phyloP scores from a whole-genome alignment of 2,113 vertebrate species.

The Gorsachius goisagi region DNA sequence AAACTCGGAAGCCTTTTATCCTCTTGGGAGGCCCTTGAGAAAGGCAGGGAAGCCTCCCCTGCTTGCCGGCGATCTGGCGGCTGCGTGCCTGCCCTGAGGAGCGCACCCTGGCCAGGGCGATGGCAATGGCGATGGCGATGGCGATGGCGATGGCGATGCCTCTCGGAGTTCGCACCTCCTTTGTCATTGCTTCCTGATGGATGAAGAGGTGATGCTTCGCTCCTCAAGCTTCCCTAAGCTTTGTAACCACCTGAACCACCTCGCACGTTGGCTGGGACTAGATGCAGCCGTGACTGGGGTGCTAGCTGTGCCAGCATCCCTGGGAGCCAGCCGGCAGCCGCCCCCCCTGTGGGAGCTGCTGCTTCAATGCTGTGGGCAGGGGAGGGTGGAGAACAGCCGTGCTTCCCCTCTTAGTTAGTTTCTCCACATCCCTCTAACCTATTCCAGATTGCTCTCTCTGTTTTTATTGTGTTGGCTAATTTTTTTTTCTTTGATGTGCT shows the following conservation, averaged over 20 bases:
- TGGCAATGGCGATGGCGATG: accelerated
- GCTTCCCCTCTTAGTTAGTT: not conserved
- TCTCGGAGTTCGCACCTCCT: not conserved
- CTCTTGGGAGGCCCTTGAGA: not conserved
- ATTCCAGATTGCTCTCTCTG: not conserved
- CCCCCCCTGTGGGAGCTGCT: not conserved
- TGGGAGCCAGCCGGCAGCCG: not conserved
- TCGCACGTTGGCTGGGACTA: not conserved
- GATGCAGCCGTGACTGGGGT: not conserved
- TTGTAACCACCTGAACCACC: not conserved
- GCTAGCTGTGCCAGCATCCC: not conserved
- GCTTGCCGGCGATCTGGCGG: accelerated
- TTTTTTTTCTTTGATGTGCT: not conserved
- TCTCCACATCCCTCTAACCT: not conserved
- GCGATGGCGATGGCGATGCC: accelerated
- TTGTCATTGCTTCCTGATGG: not conserved
- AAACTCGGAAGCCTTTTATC: not conserved
- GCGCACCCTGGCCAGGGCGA: accelerated
- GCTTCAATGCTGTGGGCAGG: not conserved
- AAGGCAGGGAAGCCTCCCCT: not conserved
- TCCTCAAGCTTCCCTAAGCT: not conserved
- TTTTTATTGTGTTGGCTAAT: not conserved
- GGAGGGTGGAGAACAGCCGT: not conserved
- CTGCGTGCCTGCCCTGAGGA: not conserved
- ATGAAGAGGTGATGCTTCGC: not conserved